A percentile compares a stretch with the other conserved stretches of the same genome.
Evolutionary conservation across 1,140 invertebrate genomes (phyloP).

Genomic region (Scaptomyza pallida): DNA sequence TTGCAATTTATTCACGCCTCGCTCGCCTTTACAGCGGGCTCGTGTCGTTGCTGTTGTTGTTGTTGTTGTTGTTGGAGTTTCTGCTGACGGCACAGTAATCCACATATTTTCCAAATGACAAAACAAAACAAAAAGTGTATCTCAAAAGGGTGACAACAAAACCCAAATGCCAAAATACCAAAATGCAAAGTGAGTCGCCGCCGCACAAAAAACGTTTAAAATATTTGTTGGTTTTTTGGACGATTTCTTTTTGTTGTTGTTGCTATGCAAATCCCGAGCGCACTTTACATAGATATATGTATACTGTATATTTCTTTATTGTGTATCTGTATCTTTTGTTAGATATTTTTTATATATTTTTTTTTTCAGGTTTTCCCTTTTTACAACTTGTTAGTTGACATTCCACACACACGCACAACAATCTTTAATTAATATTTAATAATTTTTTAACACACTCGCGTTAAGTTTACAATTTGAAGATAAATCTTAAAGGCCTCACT

Average conservation of each 20-base stretch:
- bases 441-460: slow-evolving; percentile 10
- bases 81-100: slow-evolving; percentile 56
- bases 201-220: slow-evolving; percentile 21
- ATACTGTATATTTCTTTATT: slow-evolving; percentile 34
- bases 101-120: slow-evolving; percentile 51
- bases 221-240: neutral
- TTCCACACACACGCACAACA: slow-evolving; percentile 58
- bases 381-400: slow-evolving; percentile 79
- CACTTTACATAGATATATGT: slow-evolving; percentile 17
- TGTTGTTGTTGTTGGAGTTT: slow-evolving; percentile 29
- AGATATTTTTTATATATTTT: slow-evolving; percentile 47
- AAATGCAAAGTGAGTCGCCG: slow-evolving; percentile 32
- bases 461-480: slow-evolving; percentile 16
- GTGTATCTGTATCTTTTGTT: slow-evolving; percentile 23
- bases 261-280: slow-evolving; percentile 25
- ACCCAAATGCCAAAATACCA: slow-evolving; percentile 29
- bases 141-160: slow-evolving; percentile 31
- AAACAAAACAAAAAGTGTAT: no score
- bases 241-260: slow-evolving; percentile 25
- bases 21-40: slow-evolving; percentile 34
- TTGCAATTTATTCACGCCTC: slow-evolving; percentile 40
- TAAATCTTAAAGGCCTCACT: slow-evolving; percentile 14
- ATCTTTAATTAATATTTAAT: slow-evolving; percentile 10
- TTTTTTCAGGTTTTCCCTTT: slow-evolving; percentile 35
- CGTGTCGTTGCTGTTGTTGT: slow-evolving; percentile 18